Evolutionary conservation across 2,113 vertebrate genomes (phyloP), one percentile per base, ranked within the genome.

Genomic region (Ploceus nigricollis): DNA sequence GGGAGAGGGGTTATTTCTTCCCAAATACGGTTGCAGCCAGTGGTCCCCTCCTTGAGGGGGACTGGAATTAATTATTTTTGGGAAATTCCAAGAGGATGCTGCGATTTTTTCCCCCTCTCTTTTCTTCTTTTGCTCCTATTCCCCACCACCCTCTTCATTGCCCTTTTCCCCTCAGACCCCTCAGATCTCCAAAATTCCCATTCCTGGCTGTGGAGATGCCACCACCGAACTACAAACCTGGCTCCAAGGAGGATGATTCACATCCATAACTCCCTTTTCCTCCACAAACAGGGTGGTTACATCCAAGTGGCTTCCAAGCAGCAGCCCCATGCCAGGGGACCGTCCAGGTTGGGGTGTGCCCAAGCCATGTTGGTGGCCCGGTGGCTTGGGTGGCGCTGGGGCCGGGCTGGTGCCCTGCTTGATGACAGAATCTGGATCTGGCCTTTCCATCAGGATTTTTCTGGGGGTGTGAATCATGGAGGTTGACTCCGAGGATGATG

Each of bases 1-100:
- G 11, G 24, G 15, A 48, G 11, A 27, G 18, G 27, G 24, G 57
- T n/a, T 45, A 3, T 69, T 93, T 85, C 33, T 90, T 45, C 33
- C 33, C 54, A 69, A 12, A 24, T 2, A 14, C 0, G 1, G 4
- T 5, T 40, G 56, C n/a, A n/a, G 27, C 7, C 39, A 24, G 39
- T 22, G 30, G 6, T 2, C 1, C 11, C 24, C 4, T 53, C 53
- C 53, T 57, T 20, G 14, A 8, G 0, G 2, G 48, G 7, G 17
- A n/a, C 24, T 21, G 33, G 23, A 42, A 68, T 25, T 7, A 53
- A 80, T 10, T 66, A 30, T 50, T 80, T 56, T 5, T 10, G 8
- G 13, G 47, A 9, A 63, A 77, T 48, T 24, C 44, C 18, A 47
- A 37, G 37, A 61, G 3, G 6, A 6, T 9, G 4, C 8, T 18